Evolutionary conservation across 2,888 invertebrate genomes (phyloP), one percentile per base, ranked within the genome.

Genomic region (Drosophila acutilabella): DNA sequence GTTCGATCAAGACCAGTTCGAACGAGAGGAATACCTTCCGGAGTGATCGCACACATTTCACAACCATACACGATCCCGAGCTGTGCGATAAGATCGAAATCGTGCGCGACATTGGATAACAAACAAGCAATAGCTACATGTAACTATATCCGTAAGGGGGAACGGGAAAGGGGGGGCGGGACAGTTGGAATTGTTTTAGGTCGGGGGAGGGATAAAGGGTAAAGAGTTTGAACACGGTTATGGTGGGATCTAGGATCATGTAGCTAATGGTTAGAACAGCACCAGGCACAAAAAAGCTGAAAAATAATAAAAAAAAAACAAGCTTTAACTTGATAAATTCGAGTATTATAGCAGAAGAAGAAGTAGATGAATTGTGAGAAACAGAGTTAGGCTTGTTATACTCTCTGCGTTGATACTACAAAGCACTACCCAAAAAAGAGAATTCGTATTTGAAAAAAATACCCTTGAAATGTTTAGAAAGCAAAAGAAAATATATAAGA

Each of bases 11-110:
- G 72, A 92, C 92, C 11, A 95, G 94, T 79, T 94, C 95, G 4
- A 94, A 95, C 47, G 96, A 96, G 90, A 95, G 95, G 81, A 95
- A 95, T 86, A 96, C 96, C 0, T 93, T 96, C 62, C 95, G 96
- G 91, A 96, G 96, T 74, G 96, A 96, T 93, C 91, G 92, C 48
- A 96, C 96, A 6, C 96, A 96, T 91, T 94, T 96, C 51, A 96
- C 96, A 42, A 96, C 95, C 81, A 94, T 96, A 72, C 85, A 85
- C 56, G 95, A 95, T n/a, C 95, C 95, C 64, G 95, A 95, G 76
- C 77, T 92, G 81, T 91, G 91, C 84, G 92, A 92, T 78, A 92
- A 92, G 83, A 92, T 92, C 61, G 92, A 92, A 85, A 92, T 92
- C 52, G 92, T 91, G 14, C 91, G 92, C 66, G 92, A 92, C 86